Evolutionary conservation across 2,113 vertebrate genomes (phyloP).

Genomic region (Boulengerochromis microlepis): DNA sequence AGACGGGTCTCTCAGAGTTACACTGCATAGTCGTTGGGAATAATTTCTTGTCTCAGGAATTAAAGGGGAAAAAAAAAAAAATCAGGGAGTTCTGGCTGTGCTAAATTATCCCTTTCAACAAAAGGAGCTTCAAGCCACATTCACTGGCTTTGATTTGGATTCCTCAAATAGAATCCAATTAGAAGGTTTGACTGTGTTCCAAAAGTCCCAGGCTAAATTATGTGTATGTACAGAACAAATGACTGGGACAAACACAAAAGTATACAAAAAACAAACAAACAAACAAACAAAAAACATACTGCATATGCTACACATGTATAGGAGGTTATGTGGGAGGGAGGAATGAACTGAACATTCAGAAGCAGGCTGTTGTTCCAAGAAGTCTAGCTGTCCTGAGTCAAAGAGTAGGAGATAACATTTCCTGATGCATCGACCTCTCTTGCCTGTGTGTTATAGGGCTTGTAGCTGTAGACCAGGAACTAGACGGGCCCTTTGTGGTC

Average conservation of each 20-base stretch:
- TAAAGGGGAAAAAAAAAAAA: background rate
- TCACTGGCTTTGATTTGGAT: conserved; percentile 47
- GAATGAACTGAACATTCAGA: background rate
- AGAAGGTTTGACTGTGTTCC: conserved; percentile 52
- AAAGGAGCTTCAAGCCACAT: conserved; percentile 52
- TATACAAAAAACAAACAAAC: background rate
- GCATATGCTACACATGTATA: conserved; percentile 1
- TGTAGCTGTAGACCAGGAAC: conserved; percentile 5
- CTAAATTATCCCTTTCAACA: conserved; percentile 52
- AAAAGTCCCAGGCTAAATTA: conserved; percentile 38
- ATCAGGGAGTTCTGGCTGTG: conserved; percentile 8
- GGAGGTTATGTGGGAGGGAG: background rate
- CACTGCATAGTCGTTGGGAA: conserved; percentile 8
- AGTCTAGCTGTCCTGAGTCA: conserved; percentile 36
- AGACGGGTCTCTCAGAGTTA: conserved; percentile 28
- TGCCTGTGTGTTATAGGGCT: background rate
- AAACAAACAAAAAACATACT: background rate
- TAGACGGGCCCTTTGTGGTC: conserved; percentile 64
- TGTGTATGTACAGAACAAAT: conserved; percentile 11
- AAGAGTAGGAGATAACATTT: conserved; percentile 4
- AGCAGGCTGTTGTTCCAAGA: conserved; percentile 45
- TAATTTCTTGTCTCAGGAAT: conserved; percentile 41
- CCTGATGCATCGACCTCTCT: background rate
- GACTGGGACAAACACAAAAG: conserved; percentile 7
- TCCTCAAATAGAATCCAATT: conserved; percentile 69